phyloP scores from a whole-genome alignment of 2,888 invertebrate species.

The Eurytoma californica region DNA sequence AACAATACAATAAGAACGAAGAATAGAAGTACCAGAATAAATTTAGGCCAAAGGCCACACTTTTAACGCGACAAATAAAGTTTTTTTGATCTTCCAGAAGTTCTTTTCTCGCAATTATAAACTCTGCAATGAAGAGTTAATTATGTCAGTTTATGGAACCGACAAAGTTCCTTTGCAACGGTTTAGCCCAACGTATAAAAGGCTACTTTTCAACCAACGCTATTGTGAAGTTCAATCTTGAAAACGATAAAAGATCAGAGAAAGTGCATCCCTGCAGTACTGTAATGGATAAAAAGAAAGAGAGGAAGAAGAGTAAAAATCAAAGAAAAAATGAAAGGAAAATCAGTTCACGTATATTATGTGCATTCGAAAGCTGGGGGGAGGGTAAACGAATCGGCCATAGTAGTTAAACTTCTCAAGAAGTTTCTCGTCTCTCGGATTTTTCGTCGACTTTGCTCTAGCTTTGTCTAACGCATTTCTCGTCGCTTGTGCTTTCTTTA shows the following conservation, averaged over 20 bases:
- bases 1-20: no score
- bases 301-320: not conserved
- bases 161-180: not conserved
- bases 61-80: no score
- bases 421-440: constrained; percentile 39
- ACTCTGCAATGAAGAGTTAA: constrained; percentile 5
- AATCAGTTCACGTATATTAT: not conserved
- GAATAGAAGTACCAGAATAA: not conserved
- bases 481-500: constrained; percentile 2
- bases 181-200: not conserved
- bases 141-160: not conserved
- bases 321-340: not conserved
- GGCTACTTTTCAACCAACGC: no score
- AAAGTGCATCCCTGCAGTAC: no score
- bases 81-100: constrained; percentile 52
- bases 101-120: constrained; percentile 18
- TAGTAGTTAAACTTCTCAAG: constrained; percentile 58
- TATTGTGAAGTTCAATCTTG: no score
- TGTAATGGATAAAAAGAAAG: constrained; percentile 3
- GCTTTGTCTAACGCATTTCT: not conserved
- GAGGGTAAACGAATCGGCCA: constrained; percentile 57
- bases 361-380: not conserved
- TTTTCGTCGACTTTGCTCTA: constrained; percentile 18
- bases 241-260: no score
- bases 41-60: not conserved